Evolutionary conservation across 2,888 invertebrate species (phyloP).

Genomic region (Rhopalosiphum nymphaeae): DNA sequence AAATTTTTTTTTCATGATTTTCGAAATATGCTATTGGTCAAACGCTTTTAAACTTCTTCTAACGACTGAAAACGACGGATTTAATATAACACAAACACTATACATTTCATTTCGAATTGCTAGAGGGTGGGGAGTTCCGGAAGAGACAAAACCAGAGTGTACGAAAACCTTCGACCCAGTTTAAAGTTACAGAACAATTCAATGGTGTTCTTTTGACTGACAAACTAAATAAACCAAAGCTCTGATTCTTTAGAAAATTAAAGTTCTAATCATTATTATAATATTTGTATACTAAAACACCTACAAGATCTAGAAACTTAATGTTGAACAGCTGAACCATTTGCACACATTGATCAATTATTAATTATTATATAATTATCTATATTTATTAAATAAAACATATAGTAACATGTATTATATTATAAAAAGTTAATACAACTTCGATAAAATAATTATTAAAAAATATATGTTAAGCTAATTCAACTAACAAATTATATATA

Average conservation of each 20-base stretch:
- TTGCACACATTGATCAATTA: not conserved
- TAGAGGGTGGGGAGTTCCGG: not conserved
- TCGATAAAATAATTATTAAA: not conserved
- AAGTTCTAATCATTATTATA: not conserved
- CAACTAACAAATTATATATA: not conserved
- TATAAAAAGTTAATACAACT: not conserved
- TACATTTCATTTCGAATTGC: not conserved
- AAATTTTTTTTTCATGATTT: constrained; percentile 8
- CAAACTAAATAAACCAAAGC: constrained; percentile 22
- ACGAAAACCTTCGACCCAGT: constrained; percentile 6
- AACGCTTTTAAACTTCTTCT: not conserved
- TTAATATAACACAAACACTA: constrained; percentile 5
- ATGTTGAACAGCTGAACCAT: not conserved
- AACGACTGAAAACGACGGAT: not conserved
- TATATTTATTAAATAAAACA: too few species aligned
- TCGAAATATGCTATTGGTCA: not conserved
- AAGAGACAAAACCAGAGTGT: not conserved
- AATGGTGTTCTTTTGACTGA: not conserved
- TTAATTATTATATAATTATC: not conserved
- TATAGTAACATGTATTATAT: not conserved
- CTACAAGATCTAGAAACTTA: not conserved
- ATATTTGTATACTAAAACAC: not conserved
- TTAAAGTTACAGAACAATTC: constrained; percentile 24
- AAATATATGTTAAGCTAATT: not conserved
- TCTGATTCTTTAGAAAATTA: not conserved